Evolutionary conservation across 2,888 invertebrate species (phyloP), one percentile per base, ranked within the genome.

Genomic region (Lucinisca nassula): DNA sequence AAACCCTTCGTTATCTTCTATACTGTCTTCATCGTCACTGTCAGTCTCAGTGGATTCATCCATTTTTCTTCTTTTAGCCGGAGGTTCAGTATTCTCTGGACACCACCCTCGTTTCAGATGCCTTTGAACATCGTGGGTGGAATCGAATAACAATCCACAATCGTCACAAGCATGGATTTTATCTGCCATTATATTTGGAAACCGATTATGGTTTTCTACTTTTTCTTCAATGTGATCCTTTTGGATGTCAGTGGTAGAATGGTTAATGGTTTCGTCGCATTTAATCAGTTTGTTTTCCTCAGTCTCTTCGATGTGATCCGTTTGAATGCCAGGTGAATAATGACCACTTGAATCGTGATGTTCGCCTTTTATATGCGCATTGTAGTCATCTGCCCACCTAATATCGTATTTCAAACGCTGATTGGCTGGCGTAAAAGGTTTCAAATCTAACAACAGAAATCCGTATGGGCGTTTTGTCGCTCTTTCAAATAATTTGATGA

Each of bases 81-180:
- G n/a, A n/a, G 58, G 27, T 78, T 72, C 73, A 21, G 74, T 51
- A 21, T 30, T 76, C 75, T 85, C 85, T n/a, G 85, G 35, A 17
- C 67, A 67, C 67, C 67, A 67, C 24, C 67, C 58, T 37, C 32
- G 37, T 55, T 2, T 76, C 38, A 51, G 35, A 38, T 76, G 51
- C 38, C 76, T 37, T 55, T 76, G 51, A 3, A 76, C 32, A 14
- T 76, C 58, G 24, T 76, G 76, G 32, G 24, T 14, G 3, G 67
- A n/a, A 12, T 82, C 82, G 55, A 82, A 82, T 76, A 84, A 79
- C 12, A 75, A 45, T 30, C 67, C 79, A 79, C 79, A 84, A 32
- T 73, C 75, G 75, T 84, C 79, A 84, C 79, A 79, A 75, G 79
- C 84, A 8, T 84, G 79, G 3, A 40, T 49, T 76, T 75, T 45